These are phyloP conservation scores for Lerista edwardsae DNA, from an alignment of 2,797 vertebrate species.

Conservation along the genomic window DNA sequence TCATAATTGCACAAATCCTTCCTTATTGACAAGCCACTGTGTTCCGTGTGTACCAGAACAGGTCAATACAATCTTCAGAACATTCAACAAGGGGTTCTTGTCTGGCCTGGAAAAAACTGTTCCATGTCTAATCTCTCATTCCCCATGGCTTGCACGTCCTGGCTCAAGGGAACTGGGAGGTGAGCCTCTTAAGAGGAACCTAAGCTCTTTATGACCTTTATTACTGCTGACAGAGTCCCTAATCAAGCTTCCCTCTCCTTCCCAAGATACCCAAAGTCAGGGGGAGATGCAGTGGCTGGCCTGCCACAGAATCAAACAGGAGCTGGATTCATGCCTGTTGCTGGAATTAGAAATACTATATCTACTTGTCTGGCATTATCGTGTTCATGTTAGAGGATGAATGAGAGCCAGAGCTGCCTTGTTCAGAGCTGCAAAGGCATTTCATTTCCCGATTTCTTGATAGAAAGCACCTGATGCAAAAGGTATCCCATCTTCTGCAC, in stretches of 20 bases:
- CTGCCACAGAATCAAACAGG: background rate
- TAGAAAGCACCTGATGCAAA: background rate
- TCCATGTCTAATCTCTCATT: background rate
- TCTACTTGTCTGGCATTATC: background rate
- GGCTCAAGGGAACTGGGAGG: background rate
- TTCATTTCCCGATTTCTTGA: background rate
- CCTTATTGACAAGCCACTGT: background rate
- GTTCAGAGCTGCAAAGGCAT: background rate
- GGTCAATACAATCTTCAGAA: background rate
- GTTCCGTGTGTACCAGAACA: background rate
- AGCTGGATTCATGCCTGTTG: background rate
- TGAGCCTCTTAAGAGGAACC: background rate
- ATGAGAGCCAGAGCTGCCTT: background rate
- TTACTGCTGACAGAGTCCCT: background rate
- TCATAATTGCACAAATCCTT: conserved; percentile 1
- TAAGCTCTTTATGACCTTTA: conserved; percentile 13
- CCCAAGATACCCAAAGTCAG: background rate
- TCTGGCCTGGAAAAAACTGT: background rate
- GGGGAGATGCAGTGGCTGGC: background rate
- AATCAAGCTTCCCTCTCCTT: background rate
- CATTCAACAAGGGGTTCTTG: background rate
- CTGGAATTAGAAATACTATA: background rate
- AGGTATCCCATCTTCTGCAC: background rate
- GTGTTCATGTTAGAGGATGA: background rate
- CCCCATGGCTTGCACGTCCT: background rate